A percentile compares a stretch with the other conserved stretches of the same genome.
phyloP scores from a whole-genome alignment of 2,113 vertebrate species.

The Campylomormyrus numenius region DNA sequence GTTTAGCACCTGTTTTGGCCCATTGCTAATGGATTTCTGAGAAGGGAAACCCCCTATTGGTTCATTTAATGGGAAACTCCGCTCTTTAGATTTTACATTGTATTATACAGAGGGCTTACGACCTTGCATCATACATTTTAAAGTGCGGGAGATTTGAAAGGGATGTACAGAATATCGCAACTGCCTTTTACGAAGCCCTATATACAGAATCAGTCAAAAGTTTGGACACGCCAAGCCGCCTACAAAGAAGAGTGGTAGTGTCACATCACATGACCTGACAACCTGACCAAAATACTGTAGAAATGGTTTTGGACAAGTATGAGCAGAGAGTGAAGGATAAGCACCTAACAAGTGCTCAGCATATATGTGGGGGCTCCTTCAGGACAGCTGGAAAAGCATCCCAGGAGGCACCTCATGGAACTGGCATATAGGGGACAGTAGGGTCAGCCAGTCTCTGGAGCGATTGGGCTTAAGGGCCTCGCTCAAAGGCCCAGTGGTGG shows the following conservation, averaged over 20 bases:
- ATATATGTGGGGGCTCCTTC: not conserved
- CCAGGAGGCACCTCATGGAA: no score
- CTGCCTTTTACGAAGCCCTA: not conserved
- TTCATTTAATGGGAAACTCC: conserved; percentile 34
- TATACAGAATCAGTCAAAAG: not conserved
- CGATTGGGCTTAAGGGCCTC: not conserved
- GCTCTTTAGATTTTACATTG: conserved; percentile 17
- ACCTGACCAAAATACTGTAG: not conserved
- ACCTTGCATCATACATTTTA: not conserved
- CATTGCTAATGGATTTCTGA: conserved; percentile 53
- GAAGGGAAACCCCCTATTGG: conserved; percentile 35
- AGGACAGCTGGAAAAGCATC: no score
- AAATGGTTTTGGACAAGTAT: not conserved
- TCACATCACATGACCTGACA: not conserved
- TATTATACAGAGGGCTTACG: not conserved
- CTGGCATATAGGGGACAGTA: no score
- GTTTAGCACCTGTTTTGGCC: conserved; percentile 63
- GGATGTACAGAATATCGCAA: not conserved
- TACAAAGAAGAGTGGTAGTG: not conserved
- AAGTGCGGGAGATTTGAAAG: not conserved
- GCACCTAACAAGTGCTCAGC: not conserved
- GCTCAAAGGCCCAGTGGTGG: not conserved
- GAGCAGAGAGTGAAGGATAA: not conserved
- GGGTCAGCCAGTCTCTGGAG: no score
- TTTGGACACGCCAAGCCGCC: not conserved